These are phyloP conservation scores for Acleris literana DNA, from an alignment of 2,888 invertebrate species.

Conservation along the genomic window DNA sequence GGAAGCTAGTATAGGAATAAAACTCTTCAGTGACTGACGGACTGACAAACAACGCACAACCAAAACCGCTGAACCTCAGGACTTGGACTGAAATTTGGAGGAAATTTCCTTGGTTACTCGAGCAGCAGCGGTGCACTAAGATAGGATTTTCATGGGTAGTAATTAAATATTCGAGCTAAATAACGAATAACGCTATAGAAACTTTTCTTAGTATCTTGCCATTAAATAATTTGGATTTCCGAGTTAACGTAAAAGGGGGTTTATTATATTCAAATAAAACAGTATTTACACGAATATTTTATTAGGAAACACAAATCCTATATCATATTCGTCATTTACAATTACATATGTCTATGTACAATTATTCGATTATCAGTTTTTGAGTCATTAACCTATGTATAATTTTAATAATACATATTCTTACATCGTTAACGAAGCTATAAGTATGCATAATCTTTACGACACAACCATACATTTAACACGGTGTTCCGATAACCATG, in stretches of 20 bases:
- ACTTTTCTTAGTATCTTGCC: too few relatives aligned
- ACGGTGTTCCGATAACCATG: slow-evolving; percentile 66
- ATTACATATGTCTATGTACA: slow-evolving; percentile 69
- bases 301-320: slow-evolving; percentile 81
- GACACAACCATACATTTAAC: slow-evolving; percentile 84
- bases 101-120: too few relatives aligned
- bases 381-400: slow-evolving; percentile 73
- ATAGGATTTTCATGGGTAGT: too few relatives aligned
- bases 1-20: too few relatives aligned
- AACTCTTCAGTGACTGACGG: too few relatives aligned
- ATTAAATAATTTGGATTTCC: too few relatives aligned
- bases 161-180: too few relatives aligned
- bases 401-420: slow-evolving; percentile 71
- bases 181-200: too few relatives aligned
- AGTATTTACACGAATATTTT: slow-evolving; percentile 64
- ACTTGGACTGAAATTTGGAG: too few relatives aligned
- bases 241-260: background rate
- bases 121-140: too few relatives aligned
- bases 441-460: slow-evolving; percentile 74
- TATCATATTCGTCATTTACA: slow-evolving; percentile 65
- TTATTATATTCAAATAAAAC: slow-evolving; percentile 44
- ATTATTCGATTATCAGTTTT: slow-evolving; percentile 71
- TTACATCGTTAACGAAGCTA: slow-evolving; percentile 66
- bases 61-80: too few relatives aligned
- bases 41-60: too few relatives aligned